Percentiles rank a stretch among this genome's conserved stretches.
These are phyloP conservation scores for Arctocebus calabarensis DNA, from an alignment of 2,797 vertebrate genomes.

Conservation along the genomic window DNA sequence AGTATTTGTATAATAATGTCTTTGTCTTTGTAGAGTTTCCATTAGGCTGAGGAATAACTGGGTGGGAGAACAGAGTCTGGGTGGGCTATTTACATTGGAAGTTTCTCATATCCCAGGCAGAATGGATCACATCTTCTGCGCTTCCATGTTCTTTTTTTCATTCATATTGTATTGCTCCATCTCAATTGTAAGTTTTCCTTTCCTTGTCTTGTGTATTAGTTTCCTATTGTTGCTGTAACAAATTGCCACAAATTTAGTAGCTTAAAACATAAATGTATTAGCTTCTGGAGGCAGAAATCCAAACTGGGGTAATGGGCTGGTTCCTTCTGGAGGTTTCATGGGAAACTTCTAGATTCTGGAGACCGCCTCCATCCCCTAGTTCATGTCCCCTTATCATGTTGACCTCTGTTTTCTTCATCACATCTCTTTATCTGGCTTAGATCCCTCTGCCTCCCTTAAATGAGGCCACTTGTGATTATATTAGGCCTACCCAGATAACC, in stretches of 20 bases:
- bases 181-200: not conserved
- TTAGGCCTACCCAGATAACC: no score
- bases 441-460: not conserved
- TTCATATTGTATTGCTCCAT: not conserved
- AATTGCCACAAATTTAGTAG: not conserved
- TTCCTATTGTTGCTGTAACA: not conserved
- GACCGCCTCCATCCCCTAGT: not conserved
- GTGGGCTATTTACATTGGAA: not conserved
- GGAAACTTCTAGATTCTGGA: not conserved
- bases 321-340: not conserved
- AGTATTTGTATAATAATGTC: no score
- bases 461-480: not conserved
- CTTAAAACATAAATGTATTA: not conserved
- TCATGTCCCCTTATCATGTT: not conserved
- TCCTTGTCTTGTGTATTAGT: not conserved
- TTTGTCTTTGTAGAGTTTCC: not conserved
- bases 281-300: not conserved
- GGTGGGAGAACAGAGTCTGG: not conserved
- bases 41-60: not conserved
- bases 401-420: not conserved
- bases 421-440: not conserved
- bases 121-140: not conserved
- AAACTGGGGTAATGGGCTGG: not conserved
- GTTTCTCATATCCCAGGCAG: not conserved
- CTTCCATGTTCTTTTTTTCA: not conserved